Evolutionary conservation across 2,797 vertebrate species (phyloP), one percentile per base, ranked within the genome.

Genomic region (Apogon talboti): DNA sequence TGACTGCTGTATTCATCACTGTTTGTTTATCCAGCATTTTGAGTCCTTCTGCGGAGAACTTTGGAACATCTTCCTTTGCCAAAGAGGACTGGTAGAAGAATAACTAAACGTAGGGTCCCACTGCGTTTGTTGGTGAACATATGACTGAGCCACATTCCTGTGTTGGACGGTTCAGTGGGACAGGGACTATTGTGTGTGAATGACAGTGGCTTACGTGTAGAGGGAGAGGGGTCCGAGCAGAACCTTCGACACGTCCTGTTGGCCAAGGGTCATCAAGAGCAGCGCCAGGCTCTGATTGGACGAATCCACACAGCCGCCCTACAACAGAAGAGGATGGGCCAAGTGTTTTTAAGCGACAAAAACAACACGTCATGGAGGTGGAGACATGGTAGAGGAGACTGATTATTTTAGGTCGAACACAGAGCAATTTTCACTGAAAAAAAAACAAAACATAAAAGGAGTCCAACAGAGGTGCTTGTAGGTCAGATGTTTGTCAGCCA

Each of bases 241-340:
- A 71, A 95, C 90, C 95, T 99, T 99, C 52, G 98, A 99, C 90
- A 99, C 97, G 53, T 99, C 97, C 83, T 96, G 96, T 65, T 98
- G 97, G 83, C 98, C 96, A 87, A 99, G 95, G 76, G 96, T 98
- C 98, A 99, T 99, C 79, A 97, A 93, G 52, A 99, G 92, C 41
- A 99, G 76, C 37, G 93, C 95, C 81, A 99, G 91, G 87, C 96
- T 98, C 91, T 99, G 98, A 94, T 96, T 99, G 91, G 94, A 91
- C 0, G 98, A 99, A 89, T 98, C 98, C 78, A 98, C 95, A 71
- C 95, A 98, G 82, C 98, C 98, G 49, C 97, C 98, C 98, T 99
- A 91, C 66, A 93, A 92, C 87, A 53, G 76, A 81, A 56, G 56
- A 33, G 55, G 37, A 50, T 38, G 18, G 37, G 49, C 6, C 0